Base-by-base conservation (phyloP, 2,888 invertebrate species). In the Scaptodrosophila latifasciaeformis region DNA sequence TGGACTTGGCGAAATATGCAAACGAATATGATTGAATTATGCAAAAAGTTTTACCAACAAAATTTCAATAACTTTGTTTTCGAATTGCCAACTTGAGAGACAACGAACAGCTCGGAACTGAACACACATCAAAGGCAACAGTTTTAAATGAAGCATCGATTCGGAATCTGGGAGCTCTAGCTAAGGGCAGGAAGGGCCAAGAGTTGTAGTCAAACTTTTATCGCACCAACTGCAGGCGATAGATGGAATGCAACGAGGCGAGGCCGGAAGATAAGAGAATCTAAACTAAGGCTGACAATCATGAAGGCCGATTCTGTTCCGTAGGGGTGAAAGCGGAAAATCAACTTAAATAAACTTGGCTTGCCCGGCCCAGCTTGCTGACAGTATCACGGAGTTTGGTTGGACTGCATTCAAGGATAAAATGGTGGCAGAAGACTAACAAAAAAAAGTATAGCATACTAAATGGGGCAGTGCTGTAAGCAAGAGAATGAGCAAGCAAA, bases 11-110 rank as follows among this genome's bases (percentile, higher is more conserved):
- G 31, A 59, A 67, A 49, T 45, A 58, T 49, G 42, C 21, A 43
- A 48, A 62, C 52, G 59, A 57, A 70, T 56, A 59, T 60, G 44
- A 66, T 70, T 67, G 67, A 66, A 70, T 67, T 60, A 58, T 70
- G 57, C 53, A 43, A 43, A 70, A 67, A 67, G 57, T 67, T 66
- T 58, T 44, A 30, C 47, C 50, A 58, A 66, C 59, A 60, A 52
- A 60, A 63, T 60, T 70, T 63, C 67, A 63, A 70, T 66, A 67
- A 67, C 53, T 59, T 70, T 59, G 57, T 58, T 63, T 66, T 55
- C 63, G n/a, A 60, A 56, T 50, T 45, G 54, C 35, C 49, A 62
- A 57, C 44, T 62, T 53, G 44, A 19, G 29, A 35, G 49, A 42
- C 46, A 49, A 54, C 51, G 45, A 35, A n/a, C n/a, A 3, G 7